Percentiles rank a stretch among this genome's conserved stretches.
Conservation (phyloP, 1,140 invertebrate species). For the Listronotus oregonensis region DNA sequence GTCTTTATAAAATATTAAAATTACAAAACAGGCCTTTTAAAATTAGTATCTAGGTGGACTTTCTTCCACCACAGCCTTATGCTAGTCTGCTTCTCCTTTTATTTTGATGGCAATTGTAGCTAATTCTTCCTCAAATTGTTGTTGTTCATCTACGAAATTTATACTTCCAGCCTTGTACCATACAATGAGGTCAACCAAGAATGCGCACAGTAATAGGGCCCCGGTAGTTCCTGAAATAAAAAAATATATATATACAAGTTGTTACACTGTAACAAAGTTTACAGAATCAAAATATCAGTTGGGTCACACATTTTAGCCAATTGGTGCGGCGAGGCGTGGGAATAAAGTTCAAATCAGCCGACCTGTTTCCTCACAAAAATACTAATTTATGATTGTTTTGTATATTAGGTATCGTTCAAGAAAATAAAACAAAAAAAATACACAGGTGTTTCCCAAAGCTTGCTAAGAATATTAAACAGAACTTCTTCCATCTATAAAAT, state of each 20-base stretch:
- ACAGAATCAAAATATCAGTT: too few relatives aligned
- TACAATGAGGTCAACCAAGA: conserved; percentile 72
- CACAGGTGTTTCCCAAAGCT: too few relatives aligned
- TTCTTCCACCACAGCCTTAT: conserved; percentile 15
- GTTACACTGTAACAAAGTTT: too few relatives aligned
- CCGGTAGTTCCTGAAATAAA: conserved; percentile 68
- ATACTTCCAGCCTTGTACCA: conserved; percentile 76
- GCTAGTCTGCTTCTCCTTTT: conserved; percentile 32
- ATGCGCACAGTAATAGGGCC: conserved; percentile 69
- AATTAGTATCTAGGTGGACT: conserved; percentile 23
- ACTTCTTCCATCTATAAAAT: too few relatives aligned
- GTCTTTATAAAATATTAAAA: conserved; percentile 11
- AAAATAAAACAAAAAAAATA: too few relatives aligned
- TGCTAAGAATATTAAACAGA: too few relatives aligned
- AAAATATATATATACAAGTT: background rate
- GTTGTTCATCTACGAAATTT: conserved; percentile 67
- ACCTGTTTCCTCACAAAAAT: too few relatives aligned
- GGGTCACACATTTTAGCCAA: too few relatives aligned
- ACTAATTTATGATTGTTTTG: too few relatives aligned
- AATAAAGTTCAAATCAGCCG: too few relatives aligned
- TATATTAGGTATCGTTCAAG: too few relatives aligned
- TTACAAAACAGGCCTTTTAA: conserved; percentile 3
- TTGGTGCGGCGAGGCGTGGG: too few relatives aligned
- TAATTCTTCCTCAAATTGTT: conserved; percentile 54
- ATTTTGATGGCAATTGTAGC: conserved; percentile 51